Base-by-base conservation (phyloP, 2,888 invertebrate species). In the Lypha dubia region DNA sequence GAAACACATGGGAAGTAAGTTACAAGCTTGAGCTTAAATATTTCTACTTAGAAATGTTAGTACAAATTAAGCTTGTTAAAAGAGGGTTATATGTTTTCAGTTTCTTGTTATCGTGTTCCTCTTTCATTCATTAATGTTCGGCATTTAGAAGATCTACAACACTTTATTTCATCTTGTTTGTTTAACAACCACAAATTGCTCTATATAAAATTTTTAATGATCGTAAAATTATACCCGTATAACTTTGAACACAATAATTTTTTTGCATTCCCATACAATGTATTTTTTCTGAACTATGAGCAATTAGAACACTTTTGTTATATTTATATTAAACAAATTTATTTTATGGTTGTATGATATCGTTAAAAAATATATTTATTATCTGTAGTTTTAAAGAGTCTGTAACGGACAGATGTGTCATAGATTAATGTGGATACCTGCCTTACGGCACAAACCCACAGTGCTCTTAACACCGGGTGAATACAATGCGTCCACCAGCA, bases 181-280 rank as follows among this genome's bases (percentile, higher is more conserved):
- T 51, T 81, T 56, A 75, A 75, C 63, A 75, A 81, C 80, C 80
- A 75, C 74, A 70, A 81, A 75, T 75, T 75, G 53, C 71, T 65
- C 71, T 51, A 67, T 38, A 73, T 49, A 71, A 63, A 62, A 56
- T 60, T 79, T 35, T 73, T 38, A 67, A 63, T 56, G 68, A 70
- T 81, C 81, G 68, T 81, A 56, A 81, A 82, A 82, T 82, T 76
- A 63, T 82, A 71, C 76, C 76, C 82, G 82, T 71, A 82, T 76
- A n/a, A n/a, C 49, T 82, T 70, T 35, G 17, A 24, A 4, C 20
- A 44, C 11, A 28, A n/a, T 22, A 49, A 35, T 41, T 53, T 71
- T 32, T n/a, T n/a, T n/a, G n/a, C 15, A 51, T 44, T 28, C n/a
- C 24, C 17, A 46, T 15, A 70, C 11, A 38, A 22, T 62, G 5